These are phyloP conservation scores for Stenodera caucasica DNA, from an alignment of 2,888 invertebrate genomes.

Conservation along the genomic window DNA sequence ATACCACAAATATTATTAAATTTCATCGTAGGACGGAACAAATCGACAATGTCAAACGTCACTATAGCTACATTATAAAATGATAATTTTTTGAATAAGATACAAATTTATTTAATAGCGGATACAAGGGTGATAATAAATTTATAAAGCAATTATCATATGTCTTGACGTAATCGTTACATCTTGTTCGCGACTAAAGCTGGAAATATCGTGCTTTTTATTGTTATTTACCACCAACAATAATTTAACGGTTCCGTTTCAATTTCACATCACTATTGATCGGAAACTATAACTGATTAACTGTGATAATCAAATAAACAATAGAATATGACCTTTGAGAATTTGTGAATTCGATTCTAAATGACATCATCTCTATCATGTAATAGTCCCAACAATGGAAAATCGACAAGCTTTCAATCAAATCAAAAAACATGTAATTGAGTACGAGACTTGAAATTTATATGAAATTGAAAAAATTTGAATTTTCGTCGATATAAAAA, in stretches of 20 bases:
- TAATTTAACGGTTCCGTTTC: not conserved
- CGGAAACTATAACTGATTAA: conserved; percentile 3
- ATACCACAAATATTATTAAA: conserved; percentile 1
- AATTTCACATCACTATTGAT: conserved; percentile 5
- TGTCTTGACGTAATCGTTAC: not conserved
- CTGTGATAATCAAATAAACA: conserved; percentile 12
- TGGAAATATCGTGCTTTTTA: not conserved
- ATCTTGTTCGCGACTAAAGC: not conserved
- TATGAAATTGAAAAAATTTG: too few relatives aligned
- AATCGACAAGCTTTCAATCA: not conserved
- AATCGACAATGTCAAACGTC: conserved; percentile 1
- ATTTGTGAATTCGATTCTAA: conserved; percentile 8
- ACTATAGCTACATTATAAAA: not conserved
- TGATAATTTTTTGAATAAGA: not conserved
- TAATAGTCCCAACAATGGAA: not conserved
- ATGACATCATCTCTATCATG: conserved; percentile 1
- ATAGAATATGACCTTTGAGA: conserved; percentile 10
- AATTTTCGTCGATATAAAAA: too few relatives aligned
- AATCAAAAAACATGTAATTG: too few relatives aligned
- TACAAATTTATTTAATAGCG: not conserved
- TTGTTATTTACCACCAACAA: too few relatives aligned
- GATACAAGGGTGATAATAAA: not conserved
- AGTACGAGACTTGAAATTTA: too few relatives aligned
- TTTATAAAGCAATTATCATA: not conserved
- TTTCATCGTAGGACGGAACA: not conserved